Conservation (phyloP, 2,888 invertebrate genomes). For the Lochmaea capreae region DNA sequence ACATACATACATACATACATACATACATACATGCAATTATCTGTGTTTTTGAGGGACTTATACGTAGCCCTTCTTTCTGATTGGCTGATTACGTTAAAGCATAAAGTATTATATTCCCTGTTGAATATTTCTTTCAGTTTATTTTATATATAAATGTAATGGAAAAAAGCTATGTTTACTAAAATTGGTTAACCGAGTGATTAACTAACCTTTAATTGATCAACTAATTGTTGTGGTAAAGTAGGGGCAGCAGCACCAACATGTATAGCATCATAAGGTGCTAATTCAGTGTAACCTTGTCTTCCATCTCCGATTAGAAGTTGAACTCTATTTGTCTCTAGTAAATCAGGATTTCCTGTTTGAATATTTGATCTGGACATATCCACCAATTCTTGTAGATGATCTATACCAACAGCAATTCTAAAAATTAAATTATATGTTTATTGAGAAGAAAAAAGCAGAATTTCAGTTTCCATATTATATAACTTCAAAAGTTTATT, state of each 20-base stretch:
- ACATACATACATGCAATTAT: no score
- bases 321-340: constrained; percentile 76
- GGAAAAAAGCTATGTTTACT: not conserved
- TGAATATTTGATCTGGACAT: constrained; percentile 82
- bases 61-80: no score
- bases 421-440: constrained; percentile 45
- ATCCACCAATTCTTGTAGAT: constrained; percentile 84
- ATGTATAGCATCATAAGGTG: constrained; percentile 93
- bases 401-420: constrained; percentile 84
- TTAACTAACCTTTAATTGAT: constrained; percentile 79
- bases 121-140: no score
- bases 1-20: no score
- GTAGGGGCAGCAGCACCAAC: constrained; percentile 89
- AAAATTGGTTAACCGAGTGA: not conserved
- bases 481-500: no score
- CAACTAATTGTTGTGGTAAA: constrained; percentile 80
- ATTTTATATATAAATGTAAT: no score
- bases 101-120: not conserved
- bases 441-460: not conserved
- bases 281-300: constrained; percentile 77
- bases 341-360: constrained; percentile 76
- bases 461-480: no score
- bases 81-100: no score
- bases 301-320: constrained; percentile 92
- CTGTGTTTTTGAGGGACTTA: no score